Percentiles rank a stretch among this genome's conserved stretches.
These are phyloP conservation scores for Orchestia grillus DNA, from an alignment of 1,140 invertebrate species.

Conservation along the genomic window DNA sequence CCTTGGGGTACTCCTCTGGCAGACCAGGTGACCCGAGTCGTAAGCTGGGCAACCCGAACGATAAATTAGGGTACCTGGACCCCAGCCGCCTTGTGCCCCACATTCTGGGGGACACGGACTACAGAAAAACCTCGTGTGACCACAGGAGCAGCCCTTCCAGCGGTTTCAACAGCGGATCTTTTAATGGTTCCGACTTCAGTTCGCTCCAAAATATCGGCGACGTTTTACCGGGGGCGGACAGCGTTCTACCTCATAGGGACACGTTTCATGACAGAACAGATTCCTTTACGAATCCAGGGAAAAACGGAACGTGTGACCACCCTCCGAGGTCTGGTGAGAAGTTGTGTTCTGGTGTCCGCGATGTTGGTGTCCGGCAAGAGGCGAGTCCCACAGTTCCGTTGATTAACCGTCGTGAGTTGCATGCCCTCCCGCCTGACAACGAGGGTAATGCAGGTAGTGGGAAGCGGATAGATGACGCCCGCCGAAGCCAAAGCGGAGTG, in stretches of 20 bases:
- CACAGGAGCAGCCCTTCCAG: not conserved
- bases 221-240: no score
- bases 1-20: not conserved
- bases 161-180: slow-evolving; percentile 21
- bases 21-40: not conserved
- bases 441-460: not conserved
- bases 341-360: no score
- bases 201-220: not conserved
- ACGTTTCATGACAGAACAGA: not conserved
- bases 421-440: not conserved
- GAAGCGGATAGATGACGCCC: not conserved
- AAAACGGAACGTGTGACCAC: no score
- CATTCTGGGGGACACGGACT: not conserved
- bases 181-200: not conserved
- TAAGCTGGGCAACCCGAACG: not conserved
- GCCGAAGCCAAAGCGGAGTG: not conserved
- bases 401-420: not conserved
- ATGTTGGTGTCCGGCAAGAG: no score
- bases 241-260: not conserved
- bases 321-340: no score
- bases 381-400: no score
- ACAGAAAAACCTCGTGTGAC: not conserved
- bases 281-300: no score
- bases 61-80: not conserved
- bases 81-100: not conserved